Evolutionary conservation across 2,797 vertebrate species (phyloP).

Genomic region (Manis crassicaudata): DNA sequence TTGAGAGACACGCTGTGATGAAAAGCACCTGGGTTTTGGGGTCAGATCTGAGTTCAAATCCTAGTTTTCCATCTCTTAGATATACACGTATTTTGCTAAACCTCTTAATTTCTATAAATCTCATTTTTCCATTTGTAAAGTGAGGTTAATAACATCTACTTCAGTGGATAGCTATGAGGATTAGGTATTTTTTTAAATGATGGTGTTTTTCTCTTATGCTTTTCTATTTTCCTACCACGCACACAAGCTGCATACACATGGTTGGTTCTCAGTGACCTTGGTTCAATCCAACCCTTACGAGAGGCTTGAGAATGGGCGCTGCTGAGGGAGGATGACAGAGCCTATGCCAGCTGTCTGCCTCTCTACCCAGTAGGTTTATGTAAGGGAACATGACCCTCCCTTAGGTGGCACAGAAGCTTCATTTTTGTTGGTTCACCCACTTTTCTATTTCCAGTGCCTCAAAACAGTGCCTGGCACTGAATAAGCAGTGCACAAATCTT

Average conservation of each 20-base stretch:
- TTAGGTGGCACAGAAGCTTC: neutral
- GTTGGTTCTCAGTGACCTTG: neutral
- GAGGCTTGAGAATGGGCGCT: neutral
- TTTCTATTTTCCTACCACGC: neutral
- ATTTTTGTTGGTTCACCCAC: neutral
- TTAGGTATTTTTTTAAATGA: neutral
- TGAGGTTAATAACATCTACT: neutral
- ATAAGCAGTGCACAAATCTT: neutral
- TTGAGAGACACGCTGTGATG: neutral
- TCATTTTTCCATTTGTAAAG: constrained; percentile 19
- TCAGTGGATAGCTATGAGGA: neutral
- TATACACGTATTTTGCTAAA: neutral
- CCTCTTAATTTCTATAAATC: constrained; percentile 38
- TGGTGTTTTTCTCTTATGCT: neutral
- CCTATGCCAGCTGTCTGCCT: neutral
- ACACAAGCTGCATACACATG: neutral
- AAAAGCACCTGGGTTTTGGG: neutral
- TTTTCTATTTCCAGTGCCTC: neutral
- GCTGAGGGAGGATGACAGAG: neutral
- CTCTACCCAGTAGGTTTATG: neutral
- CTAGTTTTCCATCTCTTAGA: constrained; percentile 1
- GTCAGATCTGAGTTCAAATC: neutral
- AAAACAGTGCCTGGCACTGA: neutral
- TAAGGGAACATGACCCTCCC: neutral
- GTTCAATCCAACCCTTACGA: neutral